A percentile compares a stretch with the other conserved stretches of the same genome.
phyloP scores from a whole-genome alignment of 2,797 vertebrate genomes.

The Megaceryle alcyon region DNA sequence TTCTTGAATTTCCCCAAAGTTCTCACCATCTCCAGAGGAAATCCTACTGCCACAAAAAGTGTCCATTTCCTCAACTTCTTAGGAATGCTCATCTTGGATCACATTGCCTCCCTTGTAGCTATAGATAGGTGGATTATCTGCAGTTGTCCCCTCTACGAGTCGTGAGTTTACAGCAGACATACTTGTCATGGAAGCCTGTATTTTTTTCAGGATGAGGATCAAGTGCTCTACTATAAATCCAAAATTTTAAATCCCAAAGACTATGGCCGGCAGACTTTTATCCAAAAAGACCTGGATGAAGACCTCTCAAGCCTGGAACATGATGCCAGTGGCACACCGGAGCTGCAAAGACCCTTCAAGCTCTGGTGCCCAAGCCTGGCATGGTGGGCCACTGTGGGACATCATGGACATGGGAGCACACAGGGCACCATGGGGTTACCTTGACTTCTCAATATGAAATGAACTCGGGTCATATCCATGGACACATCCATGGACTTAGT shows the following conservation, averaged over 20 bases:
- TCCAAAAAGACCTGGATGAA: not conserved
- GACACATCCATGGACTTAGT: not conserved
- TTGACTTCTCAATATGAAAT: not conserved
- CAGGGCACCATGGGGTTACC: not conserved
- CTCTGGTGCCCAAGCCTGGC: not conserved
- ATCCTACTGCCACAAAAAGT: not conserved
- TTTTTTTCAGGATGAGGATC: not conserved
- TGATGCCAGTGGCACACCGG: rapidly evolving
- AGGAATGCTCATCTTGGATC: not conserved
- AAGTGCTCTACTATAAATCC: not conserved
- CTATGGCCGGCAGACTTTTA: not conserved
- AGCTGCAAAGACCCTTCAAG: not conserved
- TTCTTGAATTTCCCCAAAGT: not conserved
- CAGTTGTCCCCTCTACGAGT: not conserved
- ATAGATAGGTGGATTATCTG: not conserved
- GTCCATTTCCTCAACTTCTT: not conserved
- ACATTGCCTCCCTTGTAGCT: not conserved
- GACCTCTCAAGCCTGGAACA: not conserved
- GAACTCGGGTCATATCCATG: not conserved
- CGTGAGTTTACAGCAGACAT: not conserved
- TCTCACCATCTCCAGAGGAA: not conserved
- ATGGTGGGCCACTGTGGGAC: not conserved
- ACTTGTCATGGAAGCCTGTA: not conserved
- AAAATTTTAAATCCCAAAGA: not conserved
- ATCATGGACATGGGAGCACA: not conserved